Evolutionary conservation across 2,113 vertebrate genomes (phyloP).

Genomic region (Neomonachus schauinslandi): DNA sequence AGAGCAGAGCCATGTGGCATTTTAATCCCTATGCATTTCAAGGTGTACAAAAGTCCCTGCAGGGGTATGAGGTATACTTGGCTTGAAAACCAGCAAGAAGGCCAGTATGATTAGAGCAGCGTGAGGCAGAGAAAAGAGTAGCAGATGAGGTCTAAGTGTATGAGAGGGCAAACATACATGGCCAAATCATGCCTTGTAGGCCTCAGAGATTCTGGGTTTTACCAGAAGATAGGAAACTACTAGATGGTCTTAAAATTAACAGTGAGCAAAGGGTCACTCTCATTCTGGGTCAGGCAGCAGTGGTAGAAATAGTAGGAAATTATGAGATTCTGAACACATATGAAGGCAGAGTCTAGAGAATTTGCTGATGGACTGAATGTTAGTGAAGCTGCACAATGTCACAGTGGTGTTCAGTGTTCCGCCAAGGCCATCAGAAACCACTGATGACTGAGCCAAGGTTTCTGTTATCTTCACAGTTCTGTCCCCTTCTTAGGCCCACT

Average conservation of each 20-base stretch:
- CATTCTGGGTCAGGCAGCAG: not conserved
- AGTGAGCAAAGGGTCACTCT: not conserved
- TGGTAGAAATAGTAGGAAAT: not conserved
- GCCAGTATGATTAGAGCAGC: not conserved
- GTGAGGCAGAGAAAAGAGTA: not conserved
- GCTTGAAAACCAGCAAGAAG: not conserved
- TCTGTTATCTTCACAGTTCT: not conserved
- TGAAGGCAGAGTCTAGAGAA: not conserved
- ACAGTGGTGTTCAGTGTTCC: not conserved
- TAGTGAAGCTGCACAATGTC: not conserved
- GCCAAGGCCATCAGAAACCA: not conserved
- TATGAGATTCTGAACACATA: not conserved
- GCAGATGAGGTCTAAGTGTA: not conserved
- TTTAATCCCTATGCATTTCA: not conserved
- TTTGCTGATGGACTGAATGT: not conserved
- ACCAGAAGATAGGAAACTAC: not conserved
- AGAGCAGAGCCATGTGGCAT: not conserved
- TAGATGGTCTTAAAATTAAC: not conserved
- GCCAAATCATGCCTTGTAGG: not conserved
- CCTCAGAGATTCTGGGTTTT: not conserved
- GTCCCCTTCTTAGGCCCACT: not conserved
- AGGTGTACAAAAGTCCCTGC: not conserved
- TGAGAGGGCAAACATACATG: not conserved
- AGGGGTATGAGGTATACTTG: not conserved
- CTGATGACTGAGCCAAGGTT: not conserved